phyloP scores from a whole-genome alignment of 2,797 vertebrate genomes.

The Acipenser oxyrinchus region DNA sequence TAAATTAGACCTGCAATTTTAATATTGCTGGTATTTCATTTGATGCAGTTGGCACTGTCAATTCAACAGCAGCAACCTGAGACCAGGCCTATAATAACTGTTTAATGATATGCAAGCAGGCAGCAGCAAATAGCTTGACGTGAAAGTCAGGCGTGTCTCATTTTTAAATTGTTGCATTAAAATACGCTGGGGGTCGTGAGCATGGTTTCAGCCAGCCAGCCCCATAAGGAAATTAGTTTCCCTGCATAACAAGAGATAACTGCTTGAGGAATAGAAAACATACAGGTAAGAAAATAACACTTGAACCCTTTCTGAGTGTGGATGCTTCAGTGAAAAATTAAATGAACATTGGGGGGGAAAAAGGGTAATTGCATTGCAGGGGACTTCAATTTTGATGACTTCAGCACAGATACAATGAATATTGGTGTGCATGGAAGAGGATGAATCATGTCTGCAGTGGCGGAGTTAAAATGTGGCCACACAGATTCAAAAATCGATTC shows the following conservation, averaged over 20 bases:
- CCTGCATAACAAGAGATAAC: neutral
- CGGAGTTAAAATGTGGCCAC: no score
- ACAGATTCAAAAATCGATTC: no score
- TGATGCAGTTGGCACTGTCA: neutral
- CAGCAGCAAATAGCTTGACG: neutral
- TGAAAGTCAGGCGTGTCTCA: neutral
- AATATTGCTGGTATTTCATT: no score
- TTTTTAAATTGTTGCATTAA: neutral
- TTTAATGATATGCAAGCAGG: no score
- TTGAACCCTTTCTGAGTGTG: neutral
- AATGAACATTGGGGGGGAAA: neutral
- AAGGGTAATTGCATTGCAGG: neutral
- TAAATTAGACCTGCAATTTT: no score
- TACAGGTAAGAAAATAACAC: neutral
- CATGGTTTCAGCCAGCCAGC: neutral
- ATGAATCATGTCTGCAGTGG: no score
- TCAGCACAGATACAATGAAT: no score
- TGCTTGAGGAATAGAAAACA: neutral
- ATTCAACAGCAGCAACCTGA: neutral
- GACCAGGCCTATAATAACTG: no score
- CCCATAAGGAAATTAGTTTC: constrained; percentile 4
- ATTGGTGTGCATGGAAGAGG: no score
- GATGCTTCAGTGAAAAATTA: neutral
- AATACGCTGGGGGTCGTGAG: neutral
- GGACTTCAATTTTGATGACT: no score